phyloP scores from a whole-genome alignment of 2,888 invertebrate genomes.

The Cerastis leucographa region DNA sequence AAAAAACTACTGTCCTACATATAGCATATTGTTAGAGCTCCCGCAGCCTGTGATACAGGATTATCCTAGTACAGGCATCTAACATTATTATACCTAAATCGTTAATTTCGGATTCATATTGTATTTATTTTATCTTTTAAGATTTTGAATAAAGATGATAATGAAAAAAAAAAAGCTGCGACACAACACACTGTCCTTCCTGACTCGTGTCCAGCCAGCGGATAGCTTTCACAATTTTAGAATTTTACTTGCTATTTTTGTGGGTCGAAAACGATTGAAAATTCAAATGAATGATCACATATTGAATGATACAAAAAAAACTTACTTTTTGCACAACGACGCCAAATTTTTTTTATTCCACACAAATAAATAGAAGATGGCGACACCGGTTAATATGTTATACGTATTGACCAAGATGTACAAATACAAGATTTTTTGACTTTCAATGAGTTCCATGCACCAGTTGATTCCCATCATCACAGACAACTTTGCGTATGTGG shows the following conservation, averaged over 20 bases:
- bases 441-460: constrained; percentile 68
- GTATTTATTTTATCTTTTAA: no score
- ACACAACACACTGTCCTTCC: neutral
- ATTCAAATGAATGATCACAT: no score
- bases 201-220: neutral
- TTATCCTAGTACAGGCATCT: no score
- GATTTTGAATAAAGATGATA: no score
- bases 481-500: constrained; percentile 69
- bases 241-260: no score
- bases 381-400: constrained; percentile 70
- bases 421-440: neutral
- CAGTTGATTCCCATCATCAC: constrained; percentile 74
- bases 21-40: no score
- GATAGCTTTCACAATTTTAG: neutral
- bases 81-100: no score
- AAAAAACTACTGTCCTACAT: no score
- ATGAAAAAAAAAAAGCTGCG: no score
- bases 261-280: neutral
- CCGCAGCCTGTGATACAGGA: no score
- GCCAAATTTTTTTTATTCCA: constrained; percentile 64
- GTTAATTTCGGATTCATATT: no score
- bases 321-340: constrained; percentile 69
- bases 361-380: constrained; percentile 74
- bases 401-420: constrained; percentile 59
- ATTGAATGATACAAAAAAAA: neutral